Conservation (phyloP, 2,113 vertebrate species). For the Tupaia chinensis region DNA sequence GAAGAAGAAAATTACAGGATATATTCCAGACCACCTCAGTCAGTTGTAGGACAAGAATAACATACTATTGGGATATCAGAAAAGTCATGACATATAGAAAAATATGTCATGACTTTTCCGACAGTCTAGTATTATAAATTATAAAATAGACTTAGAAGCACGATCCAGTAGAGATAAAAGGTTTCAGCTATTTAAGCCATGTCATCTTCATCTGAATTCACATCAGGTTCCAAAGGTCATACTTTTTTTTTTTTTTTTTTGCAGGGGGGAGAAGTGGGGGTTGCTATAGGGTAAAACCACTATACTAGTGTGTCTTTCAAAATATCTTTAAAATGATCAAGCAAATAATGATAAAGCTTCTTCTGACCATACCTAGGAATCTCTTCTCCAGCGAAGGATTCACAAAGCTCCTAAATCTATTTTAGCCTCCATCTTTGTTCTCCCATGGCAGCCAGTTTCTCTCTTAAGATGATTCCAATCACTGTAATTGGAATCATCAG, state of each 20-base stretch:
- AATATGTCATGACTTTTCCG: too few relatives aligned
- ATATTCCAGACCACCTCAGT: background rate
- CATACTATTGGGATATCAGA: too few relatives aligned
- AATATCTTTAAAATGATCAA: background rate
- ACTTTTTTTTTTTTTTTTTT: background rate
- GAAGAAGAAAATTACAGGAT: background rate
- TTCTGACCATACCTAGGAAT: background rate
- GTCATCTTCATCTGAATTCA: background rate
- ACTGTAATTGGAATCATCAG: background rate
- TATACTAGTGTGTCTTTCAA: background rate
- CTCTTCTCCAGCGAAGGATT: background rate
- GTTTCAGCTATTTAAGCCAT: background rate
- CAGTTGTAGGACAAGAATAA: background rate
- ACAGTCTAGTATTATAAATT: background rate
- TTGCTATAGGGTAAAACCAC: too few relatives aligned
- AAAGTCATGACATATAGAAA: too few relatives aligned
- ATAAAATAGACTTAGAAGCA: background rate
- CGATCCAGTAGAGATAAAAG: too few relatives aligned
- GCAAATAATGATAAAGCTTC: background rate
- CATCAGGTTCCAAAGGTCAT: background rate
- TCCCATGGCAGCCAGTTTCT: background rate
- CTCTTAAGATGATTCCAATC: background rate
- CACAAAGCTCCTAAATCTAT: background rate
- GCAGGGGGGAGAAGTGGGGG: too few relatives aligned
- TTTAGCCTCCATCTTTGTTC: background rate